These are phyloP conservation scores for Caenorhabditis panamensis DNA, from an alignment of 2,888 invertebrate species.

Conservation along the genomic window DNA sequence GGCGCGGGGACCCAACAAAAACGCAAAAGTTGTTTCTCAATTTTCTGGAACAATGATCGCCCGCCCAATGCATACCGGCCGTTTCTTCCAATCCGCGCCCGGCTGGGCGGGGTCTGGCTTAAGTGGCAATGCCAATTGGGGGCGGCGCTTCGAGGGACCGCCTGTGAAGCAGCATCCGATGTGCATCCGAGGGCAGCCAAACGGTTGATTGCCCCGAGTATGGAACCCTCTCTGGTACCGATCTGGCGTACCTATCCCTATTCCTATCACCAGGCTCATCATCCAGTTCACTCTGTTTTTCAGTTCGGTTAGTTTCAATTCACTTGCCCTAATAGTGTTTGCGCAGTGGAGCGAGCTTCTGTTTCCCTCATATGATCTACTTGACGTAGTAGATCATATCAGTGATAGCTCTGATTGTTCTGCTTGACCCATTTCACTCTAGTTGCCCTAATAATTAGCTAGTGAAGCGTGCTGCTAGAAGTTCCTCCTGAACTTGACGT, in stretches of 20 bases:
- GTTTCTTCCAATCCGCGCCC: slow-evolving; percentile 13
- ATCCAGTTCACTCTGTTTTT: slow-evolving; percentile 16
- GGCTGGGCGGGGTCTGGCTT: slow-evolving; percentile 7
- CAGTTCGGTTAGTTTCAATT: slow-evolving; percentile 38
- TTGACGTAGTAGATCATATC: not conserved
- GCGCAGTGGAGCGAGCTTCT: not conserved
- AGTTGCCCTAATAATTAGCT: too few species aligned
- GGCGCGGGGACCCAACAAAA: too few species aligned
- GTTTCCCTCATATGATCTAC: not conserved
- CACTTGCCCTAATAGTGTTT: slow-evolving; percentile 3
- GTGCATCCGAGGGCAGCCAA: slow-evolving; percentile 62
- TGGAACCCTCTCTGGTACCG: slow-evolving; percentile 52
- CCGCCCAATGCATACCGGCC: not conserved
- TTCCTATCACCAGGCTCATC: slow-evolving; percentile 45
- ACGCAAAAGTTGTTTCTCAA: slow-evolving; percentile 18
- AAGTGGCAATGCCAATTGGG: slow-evolving; percentile 14
- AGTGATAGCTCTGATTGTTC: not conserved
- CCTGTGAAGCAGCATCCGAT: slow-evolving; percentile 8
- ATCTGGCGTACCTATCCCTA: slow-evolving; percentile 58
- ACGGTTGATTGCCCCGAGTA: slow-evolving; percentile 60
- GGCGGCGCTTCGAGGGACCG: slow-evolving; percentile 30
- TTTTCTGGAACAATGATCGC: slow-evolving; percentile 54
- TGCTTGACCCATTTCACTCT: too few species aligned
- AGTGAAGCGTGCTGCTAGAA: too few species aligned
- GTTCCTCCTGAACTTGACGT: too few species aligned